Conservation (phyloP, 35 echinoderm and acorn worm species). For the Patiria miniata region DNA sequence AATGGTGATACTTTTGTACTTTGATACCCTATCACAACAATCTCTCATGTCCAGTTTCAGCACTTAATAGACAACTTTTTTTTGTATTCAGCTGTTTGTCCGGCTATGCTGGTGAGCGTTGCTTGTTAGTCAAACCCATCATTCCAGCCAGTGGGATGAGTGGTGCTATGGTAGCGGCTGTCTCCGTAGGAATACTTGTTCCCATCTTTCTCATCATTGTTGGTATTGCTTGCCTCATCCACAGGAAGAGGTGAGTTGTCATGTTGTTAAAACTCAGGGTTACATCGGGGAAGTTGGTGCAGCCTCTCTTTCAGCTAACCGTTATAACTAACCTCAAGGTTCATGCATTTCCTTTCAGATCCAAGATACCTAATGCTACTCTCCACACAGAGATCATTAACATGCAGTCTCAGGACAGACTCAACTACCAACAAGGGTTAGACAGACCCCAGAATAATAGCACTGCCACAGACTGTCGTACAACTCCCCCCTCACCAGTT, state of each 20-base stretch:
- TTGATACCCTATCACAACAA: too few species aligned
- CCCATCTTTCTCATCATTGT: conserved; percentile 67
- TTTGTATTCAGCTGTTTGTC: conserved; percentile 46
- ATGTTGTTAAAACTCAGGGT: not conserved
- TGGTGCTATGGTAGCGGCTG: conserved; percentile 47
- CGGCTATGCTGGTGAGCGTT: conserved; percentile 43
- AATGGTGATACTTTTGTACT: too few species aligned
- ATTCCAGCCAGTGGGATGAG: conserved; percentile 47
- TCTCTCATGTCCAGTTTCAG: too few species aligned
- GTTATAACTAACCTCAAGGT: too few species aligned
- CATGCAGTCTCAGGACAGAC: not conserved
- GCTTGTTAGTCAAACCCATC: conserved; percentile 36
- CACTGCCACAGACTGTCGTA: not conserved
- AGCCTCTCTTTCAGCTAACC: too few species aligned
- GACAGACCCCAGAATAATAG: not conserved
- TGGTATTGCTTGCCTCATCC: conserved; percentile 21
- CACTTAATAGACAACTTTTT: too few species aligned
- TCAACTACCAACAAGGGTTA: not conserved
- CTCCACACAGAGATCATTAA: not conserved
- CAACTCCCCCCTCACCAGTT: conserved; percentile 1
- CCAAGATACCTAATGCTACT: not conserved
- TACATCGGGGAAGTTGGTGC: not conserved
- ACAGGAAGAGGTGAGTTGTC: conserved; percentile 32
- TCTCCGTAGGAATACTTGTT: conserved; percentile 73
- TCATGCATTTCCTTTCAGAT: not conserved